phyloP scores from a whole-genome alignment of 2,113 vertebrate genomes.

The Bubalus kerabau region DNA sequence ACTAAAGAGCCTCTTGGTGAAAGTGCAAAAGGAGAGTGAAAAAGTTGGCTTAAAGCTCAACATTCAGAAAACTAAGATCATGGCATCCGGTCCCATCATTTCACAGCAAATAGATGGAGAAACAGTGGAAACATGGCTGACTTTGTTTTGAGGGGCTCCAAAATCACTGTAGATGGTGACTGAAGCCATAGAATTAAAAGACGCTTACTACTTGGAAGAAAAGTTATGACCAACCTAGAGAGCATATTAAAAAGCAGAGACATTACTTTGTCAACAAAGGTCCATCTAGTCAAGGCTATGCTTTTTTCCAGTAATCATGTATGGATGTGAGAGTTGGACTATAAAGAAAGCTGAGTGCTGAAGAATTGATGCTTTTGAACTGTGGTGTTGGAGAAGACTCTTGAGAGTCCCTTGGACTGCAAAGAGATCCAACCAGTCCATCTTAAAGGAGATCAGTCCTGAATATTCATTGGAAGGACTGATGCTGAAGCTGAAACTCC shows the following conservation, averaged over 20 bases:
- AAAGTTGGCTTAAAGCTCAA: not conserved
- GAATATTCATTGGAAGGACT: not conserved
- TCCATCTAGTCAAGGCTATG: not conserved
- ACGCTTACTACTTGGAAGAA: not conserved
- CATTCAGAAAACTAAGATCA: not conserved
- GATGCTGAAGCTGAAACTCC: not conserved
- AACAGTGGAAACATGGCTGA: not conserved
- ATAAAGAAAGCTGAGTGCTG: not conserved
- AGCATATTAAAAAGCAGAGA: not conserved
- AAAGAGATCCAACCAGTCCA: not conserved
- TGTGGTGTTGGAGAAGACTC: not conserved
- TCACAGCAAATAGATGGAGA: not conserved
- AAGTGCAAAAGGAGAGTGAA: not conserved
- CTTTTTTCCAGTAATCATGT: not conserved
- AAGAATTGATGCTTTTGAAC: not conserved
- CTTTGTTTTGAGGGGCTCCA: not conserved
- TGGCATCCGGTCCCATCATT: not conserved
- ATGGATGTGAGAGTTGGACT: not conserved
- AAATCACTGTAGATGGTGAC: not conserved
- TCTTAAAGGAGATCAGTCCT: not conserved
- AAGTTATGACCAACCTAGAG: not conserved
- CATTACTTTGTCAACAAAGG: not conserved
- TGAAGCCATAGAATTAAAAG: not conserved
- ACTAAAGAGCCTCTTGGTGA: not conserved
- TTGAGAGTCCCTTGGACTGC: not conserved